Percentiles rank a stretch among this genome's conserved stretches.
These are phyloP conservation scores for Poeciliopsis retropinna DNA, from an alignment of 2,113 vertebrate species.

Conservation along the genomic window DNA sequence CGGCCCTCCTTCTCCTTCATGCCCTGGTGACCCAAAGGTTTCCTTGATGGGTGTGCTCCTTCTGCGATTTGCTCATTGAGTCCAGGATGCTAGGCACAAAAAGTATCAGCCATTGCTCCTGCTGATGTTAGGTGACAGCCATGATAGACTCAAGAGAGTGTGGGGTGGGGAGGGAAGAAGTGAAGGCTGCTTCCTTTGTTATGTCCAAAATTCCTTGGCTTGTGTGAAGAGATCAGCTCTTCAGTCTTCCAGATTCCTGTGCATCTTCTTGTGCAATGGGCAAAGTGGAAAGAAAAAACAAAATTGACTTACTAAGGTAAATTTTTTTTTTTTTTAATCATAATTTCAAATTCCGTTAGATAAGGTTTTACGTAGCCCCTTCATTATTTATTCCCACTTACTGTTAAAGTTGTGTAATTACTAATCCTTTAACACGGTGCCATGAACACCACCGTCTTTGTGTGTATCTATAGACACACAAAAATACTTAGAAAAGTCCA, in stretches of 20 bases:
- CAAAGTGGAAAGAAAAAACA: not conserved
- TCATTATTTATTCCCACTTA: no score
- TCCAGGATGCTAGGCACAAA: constrained; percentile 58
- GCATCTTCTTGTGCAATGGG: not conserved
- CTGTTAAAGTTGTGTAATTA: no score
- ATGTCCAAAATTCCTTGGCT: constrained; percentile 50
- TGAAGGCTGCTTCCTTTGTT: constrained; percentile 59
- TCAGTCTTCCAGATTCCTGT: constrained; percentile 28
- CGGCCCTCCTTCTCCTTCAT: constrained; percentile 32
- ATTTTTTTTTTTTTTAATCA: no score
- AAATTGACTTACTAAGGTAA: no score
- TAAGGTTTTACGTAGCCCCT: no score
- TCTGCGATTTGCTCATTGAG: constrained; percentile 54
- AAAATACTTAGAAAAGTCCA: no score
- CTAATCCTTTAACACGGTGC: no score
- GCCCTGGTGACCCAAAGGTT: constrained; percentile 45
- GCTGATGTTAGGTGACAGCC: constrained; percentile 75
- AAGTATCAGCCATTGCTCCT: constrained; percentile 62
- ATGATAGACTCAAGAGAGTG: constrained; percentile 60
- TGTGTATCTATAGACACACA: no score
- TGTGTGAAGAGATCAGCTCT: constrained; percentile 44
- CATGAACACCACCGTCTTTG: no score
- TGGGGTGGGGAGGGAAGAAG: constrained; percentile 37
- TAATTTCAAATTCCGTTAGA: no score
- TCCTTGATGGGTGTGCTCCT: constrained; percentile 52